Conservation (phyloP, 2,113 vertebrate species). For the Turnix velox region DNA sequence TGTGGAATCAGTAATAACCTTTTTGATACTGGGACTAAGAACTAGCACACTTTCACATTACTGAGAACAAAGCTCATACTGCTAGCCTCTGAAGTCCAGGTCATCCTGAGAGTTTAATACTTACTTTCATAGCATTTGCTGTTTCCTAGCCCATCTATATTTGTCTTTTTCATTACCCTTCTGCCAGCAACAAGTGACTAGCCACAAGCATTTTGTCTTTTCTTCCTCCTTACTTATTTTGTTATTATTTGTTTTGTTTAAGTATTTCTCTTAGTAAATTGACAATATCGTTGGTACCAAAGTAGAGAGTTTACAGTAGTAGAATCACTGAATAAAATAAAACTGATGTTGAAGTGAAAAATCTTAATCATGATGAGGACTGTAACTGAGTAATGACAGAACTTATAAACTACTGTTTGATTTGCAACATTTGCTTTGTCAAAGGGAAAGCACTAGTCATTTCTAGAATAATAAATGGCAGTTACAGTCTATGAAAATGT, state of each 20-base stretch:
- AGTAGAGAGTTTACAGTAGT: not conserved
- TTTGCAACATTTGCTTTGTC: slow-evolving; percentile 2
- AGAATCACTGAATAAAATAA: slow-evolving; percentile 44
- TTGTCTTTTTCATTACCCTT: not conserved
- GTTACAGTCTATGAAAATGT: not conserved
- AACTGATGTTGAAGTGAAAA: slow-evolving; percentile 37
- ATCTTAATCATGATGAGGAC: not conserved
- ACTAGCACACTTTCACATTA: not conserved
- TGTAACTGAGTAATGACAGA: not conserved
- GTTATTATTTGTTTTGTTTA: slow-evolving; percentile 11
- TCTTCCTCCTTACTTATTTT: no score
- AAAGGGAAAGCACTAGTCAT: not conserved
- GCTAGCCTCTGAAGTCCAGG: not conserved
- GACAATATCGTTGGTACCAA: not conserved
- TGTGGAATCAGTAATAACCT: not conserved
- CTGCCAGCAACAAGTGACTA: not conserved
- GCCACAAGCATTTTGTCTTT: not conserved
- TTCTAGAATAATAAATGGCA: not conserved
- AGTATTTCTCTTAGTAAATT: not conserved
- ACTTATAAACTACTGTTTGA: not conserved
- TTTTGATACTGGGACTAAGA: not conserved
- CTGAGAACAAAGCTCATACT: not conserved
- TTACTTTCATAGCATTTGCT: not conserved
- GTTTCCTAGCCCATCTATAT: not conserved
- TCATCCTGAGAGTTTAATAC: not conserved